Conservation (phyloP, 1,140 invertebrate genomes). For the Cyphomyrmex costatus region DNA sequence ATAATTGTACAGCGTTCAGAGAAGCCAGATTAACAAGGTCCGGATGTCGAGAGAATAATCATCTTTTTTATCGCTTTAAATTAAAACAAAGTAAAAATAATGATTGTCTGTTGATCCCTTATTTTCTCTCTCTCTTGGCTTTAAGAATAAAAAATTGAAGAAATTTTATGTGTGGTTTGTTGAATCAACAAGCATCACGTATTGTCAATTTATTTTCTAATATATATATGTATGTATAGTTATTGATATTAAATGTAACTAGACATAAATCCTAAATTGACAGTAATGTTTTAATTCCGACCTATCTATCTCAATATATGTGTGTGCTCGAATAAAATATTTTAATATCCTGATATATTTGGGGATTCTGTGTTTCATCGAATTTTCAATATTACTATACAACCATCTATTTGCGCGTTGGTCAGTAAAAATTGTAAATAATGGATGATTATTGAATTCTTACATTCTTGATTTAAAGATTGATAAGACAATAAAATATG, state of each 20-base stretch:
- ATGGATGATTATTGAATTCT: too few species aligned
- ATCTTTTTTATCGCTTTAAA: neutral
- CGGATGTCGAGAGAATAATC: neutral
- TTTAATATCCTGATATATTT: too few species aligned
- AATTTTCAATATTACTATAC: too few species aligned
- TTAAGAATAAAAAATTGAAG: neutral
- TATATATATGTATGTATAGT: too few species aligned
- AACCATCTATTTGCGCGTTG: too few species aligned
- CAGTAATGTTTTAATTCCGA: neutral
- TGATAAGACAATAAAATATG: too few species aligned
- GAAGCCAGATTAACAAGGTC: neutral
- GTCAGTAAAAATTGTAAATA: too few species aligned
- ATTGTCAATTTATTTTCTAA: neutral
- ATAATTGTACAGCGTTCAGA: neutral
- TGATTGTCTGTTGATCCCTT: neutral
- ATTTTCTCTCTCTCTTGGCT: neutral
- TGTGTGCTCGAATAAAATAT: too few species aligned
- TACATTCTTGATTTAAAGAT: too few species aligned
- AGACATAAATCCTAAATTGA: neutral
- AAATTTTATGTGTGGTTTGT: neutral
- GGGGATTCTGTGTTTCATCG: too few species aligned
- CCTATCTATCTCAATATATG: neutral
- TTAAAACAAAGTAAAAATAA: neutral
- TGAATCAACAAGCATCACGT: neutral
- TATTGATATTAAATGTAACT: neutral